Evolutionary conservation across 2,888 invertebrate genomes (phyloP).

Genomic region (Leptopilina myrica): DNA sequence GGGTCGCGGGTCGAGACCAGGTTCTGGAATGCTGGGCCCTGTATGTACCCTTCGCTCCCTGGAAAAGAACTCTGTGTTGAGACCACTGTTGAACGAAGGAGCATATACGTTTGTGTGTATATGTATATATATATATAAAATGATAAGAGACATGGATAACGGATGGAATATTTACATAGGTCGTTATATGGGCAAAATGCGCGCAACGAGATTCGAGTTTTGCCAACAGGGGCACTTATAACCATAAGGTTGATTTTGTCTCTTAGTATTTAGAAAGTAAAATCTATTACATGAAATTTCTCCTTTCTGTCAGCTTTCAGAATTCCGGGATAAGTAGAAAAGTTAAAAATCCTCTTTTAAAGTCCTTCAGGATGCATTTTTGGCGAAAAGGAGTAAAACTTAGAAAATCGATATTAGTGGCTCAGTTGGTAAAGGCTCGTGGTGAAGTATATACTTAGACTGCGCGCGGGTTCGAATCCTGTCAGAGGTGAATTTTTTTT

Average conservation of each 20-base stretch:
- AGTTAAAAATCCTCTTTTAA: too few relatives aligned
- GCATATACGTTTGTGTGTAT: neutral
- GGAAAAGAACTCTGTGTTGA: constrained; percentile 44
- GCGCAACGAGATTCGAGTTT: constrained; percentile 50
- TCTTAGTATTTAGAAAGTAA: too few relatives aligned
- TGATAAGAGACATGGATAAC: constrained; percentile 75
- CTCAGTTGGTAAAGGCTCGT: too few relatives aligned
- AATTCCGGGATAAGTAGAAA: too few relatives aligned
- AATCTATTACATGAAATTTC: too few relatives aligned
- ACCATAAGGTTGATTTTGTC: neutral
- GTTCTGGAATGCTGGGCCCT: constrained; percentile 68
- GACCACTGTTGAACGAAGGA: constrained; percentile 49
- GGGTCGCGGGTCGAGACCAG: constrained; percentile 76
- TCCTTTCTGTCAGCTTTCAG: too few relatives aligned
- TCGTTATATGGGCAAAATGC: constrained; percentile 68
- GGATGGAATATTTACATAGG: constrained; percentile 73
- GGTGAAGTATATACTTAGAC: too few relatives aligned
- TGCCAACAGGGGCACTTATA: constrained; percentile 45
- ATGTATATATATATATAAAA: constrained; percentile 55
- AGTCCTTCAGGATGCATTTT: too few relatives aligned
- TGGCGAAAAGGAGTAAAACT: too few relatives aligned
- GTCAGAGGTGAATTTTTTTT: too few relatives aligned
- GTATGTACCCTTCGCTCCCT: constrained; percentile 47
- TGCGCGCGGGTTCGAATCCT: too few relatives aligned
- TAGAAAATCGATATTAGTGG: too few relatives aligned